Evolutionary conservation across 2,888 invertebrate species (phyloP).

Genomic region (Calameuta filiformis): DNA sequence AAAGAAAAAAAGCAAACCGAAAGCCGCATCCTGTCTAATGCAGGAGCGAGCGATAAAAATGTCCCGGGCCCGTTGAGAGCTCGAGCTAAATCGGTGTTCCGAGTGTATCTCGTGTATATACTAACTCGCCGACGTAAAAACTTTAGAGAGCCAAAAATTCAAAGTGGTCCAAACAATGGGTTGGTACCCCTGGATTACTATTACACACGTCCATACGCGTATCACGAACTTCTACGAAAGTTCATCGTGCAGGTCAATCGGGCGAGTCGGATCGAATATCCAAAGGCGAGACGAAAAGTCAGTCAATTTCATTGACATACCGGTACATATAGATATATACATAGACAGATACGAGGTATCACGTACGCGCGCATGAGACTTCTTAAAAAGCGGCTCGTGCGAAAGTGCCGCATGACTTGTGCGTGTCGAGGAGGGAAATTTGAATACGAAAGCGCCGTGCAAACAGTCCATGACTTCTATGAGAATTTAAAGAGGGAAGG

Average conservation of each 20-base stretch:
- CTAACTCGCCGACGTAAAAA: background rate
- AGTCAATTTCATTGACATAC: background rate
- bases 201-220: background rate
- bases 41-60: background rate
- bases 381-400: background rate
- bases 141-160: background rate
- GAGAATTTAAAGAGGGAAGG: background rate
- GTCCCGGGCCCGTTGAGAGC: background rate
- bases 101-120: background rate
- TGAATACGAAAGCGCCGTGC: conserved; percentile 3
- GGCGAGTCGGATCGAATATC: conserved; percentile 5
- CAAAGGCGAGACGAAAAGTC: background rate
- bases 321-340: background rate
- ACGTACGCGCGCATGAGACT: background rate
- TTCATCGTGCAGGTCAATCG: conserved; percentile 5
- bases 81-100: background rate
- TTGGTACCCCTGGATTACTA: background rate
- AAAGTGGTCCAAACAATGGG: background rate
- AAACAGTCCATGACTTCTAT: background rate
- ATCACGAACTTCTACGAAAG: background rate
- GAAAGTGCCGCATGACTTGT: background rate
- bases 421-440: background rate
- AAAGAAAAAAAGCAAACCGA: background rate
- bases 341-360: background rate
- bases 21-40: background rate